Conservation (phyloP, 1,140 invertebrate species). For the Ceratosolen solmsi region DNA sequence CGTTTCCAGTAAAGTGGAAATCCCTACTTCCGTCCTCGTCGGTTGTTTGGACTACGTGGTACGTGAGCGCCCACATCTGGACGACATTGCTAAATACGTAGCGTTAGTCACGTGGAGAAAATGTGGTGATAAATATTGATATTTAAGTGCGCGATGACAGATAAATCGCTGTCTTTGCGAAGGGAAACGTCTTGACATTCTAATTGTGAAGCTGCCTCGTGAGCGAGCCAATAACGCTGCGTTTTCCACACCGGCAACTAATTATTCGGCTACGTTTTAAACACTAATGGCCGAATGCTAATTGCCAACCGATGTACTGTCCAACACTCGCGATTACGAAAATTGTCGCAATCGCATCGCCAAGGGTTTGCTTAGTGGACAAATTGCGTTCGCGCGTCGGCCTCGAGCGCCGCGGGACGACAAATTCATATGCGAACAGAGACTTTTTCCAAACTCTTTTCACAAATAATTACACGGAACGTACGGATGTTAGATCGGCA, state of each 20-base stretch:
- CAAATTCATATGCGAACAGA: too few relatives aligned
- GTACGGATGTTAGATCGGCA: too few relatives aligned
- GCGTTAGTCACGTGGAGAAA: neutral
- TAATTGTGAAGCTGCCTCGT: neutral
- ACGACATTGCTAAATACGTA: conserved; percentile 4
- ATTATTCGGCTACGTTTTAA: neutral
- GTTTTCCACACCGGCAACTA: neutral
- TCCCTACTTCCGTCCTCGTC: too few relatives aligned
- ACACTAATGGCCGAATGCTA: too few relatives aligned
- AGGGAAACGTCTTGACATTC: neutral
- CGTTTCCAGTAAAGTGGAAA: neutral
- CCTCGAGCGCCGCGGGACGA: too few relatives aligned
- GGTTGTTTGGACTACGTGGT: neutral
- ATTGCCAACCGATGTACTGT: too few relatives aligned
- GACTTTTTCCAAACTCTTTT: too few relatives aligned
- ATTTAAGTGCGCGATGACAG: neutral
- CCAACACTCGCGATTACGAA: too few relatives aligned
- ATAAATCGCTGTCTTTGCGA: neutral
- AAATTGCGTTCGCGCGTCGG: too few relatives aligned
- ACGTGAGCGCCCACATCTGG: neutral
- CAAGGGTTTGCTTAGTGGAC: too few relatives aligned
- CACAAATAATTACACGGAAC: too few relatives aligned
- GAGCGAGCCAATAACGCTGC: neutral
- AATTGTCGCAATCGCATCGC: too few relatives aligned
- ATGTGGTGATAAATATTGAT: neutral